Evolutionary conservation across 2,888 invertebrate species (phyloP), one percentile per base, ranked within the genome.

Genomic region (Meta bourneti): DNA sequence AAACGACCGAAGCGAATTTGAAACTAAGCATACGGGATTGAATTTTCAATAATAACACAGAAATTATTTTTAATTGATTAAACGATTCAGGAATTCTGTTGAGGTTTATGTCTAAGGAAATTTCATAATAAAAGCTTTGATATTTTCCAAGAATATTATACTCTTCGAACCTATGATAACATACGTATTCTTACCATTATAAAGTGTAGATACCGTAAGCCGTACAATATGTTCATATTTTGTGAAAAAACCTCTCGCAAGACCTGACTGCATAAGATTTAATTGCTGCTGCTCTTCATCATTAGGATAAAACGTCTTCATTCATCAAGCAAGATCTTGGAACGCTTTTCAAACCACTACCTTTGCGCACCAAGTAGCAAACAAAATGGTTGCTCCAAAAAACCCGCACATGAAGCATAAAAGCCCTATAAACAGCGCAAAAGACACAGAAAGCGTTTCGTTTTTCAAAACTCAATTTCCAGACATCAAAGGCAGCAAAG

Each of bases 381-480:
- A 61, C 61, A 61, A 61, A 61, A 61, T 16, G 61, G 16, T 16
- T 9, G 61, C 61, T 0, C 61, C 7, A 8, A 9, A 61, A 61
- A 61, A 61, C 11, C 8, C 8, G 5, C 61, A 61, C 13, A 8
- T 11, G 11, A 61, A 9, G 16, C 61, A 61, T 61, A 61, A 61
- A 61, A 61, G 61, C 8, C 61, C 16, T 61, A 61, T 9, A 61
- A 61, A 8, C 61, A 61, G 61, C 11, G 61, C 61, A 61, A 79
- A 79, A 79, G 13, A 20, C 78, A 34, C n/a, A 9, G 61, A 13
- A 84, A 75, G 20, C 48, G 54, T 61, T 54, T 84, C 71, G 70
- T 71, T 70, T 82, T 72, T 71, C 75, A n/a, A 54, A 84, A 84
- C 75, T 48, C 84, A 84, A 69, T 75, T 84, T 84, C 54, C 75